Base-by-base conservation (phyloP, 1,140 invertebrate species). In the Hermetia illucens region DNA sequence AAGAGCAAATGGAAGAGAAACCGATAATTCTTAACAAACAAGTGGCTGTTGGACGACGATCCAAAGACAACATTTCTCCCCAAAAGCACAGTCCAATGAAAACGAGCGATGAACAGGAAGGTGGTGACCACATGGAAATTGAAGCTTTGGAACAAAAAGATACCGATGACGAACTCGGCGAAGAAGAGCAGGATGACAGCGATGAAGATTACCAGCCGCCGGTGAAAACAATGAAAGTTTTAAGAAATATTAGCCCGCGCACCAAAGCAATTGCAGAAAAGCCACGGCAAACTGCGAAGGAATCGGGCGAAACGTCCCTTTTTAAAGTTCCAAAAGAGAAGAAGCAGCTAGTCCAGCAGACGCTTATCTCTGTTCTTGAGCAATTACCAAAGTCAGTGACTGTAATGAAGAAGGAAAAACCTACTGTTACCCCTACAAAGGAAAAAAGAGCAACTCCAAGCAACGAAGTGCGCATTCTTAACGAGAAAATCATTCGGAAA, bases 361-460 rank as follows among this genome's bases (percentile, higher is more conserved):
- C 30, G 6, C 9, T 32, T 13, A 32, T 16, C 6, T 5, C 30
- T 17, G 30, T 32, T 32, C 5, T 32, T 9, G 16, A 32, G 17
- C 5, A 32, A 6, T 5, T 6, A 13, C 30, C 30, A 32, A 32
- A 32, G 5, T 6, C 30, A 13, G 13, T 13, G 10, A 13, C 24
- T 9, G 10, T 10, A 10, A 32, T 32, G 17, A 32, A 32, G 20
- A 39, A 21, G n/a, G 8, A 17, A 36, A 43, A 24, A 33, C 15
- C 24, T 2, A 22, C 38, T 13, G 30, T 27, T 25, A 3, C 12
- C 19, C 12, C n/a, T 3, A 35, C 16, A 35, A 21, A 21, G 2
- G 19, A 35, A 35, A n/a, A n/a, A n/a, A n/a, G n/a, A n/a, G n/a
- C n/a, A n/a, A n/a, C n/a, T n/a, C n/a, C n/a, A n/a, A n/a, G n/a